Base-by-base conservation (phyloP, 2,797 vertebrate species). In the Myripristis jacobus region DNA sequence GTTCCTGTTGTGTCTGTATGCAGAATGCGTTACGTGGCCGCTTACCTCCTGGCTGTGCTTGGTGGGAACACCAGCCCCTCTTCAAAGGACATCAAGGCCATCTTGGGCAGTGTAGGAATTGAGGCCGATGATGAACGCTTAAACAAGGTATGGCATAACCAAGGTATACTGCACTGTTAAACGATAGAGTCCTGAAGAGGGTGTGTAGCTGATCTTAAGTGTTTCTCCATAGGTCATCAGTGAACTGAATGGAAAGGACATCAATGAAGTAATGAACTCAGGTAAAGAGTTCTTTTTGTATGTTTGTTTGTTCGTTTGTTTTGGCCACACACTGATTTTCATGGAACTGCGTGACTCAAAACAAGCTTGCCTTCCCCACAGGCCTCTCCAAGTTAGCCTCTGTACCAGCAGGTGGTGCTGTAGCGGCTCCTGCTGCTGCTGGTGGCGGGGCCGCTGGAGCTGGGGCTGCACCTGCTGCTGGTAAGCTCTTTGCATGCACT, bases 11-110 rank as follows among this genome's bases (percentile, higher is more conserved):
- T 21, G 3, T 52, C 44, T 67, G 7, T 8, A 1, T 52, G 6
- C 82, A 95, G 93, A 94, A 95, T 90, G 93, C 93, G 94, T 94
- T 94, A 92, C 90, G 93, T 94, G 92, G 94, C 95, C 93, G 95
- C 94, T 95, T 95, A 94, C 92, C 92, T 95, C 70, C 91, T 94
- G 71, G 93, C 95, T 90, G 91, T 84, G 25, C 94, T 94, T 16
- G 92, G 94, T 89, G 95, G 94, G 65, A 94, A 94, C 57, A 87
- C 76, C 92, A 94, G 77, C 84, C 94, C 94, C 73, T 79, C 92
- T 24, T 86, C 94, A 63, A 93, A 93, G 71, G 94, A 95, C 86
- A 92, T 95, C 65, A 94, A 93, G 80, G 87, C 86, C 75, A 95
- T 95, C 79, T 79, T 95, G 60, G 89, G 89, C 63, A 90, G 93